Evolutionary conservation across 2,113 vertebrate species (phyloP), one percentile per base, ranked within the genome.

Genomic region (Prinia subflava): DNA sequence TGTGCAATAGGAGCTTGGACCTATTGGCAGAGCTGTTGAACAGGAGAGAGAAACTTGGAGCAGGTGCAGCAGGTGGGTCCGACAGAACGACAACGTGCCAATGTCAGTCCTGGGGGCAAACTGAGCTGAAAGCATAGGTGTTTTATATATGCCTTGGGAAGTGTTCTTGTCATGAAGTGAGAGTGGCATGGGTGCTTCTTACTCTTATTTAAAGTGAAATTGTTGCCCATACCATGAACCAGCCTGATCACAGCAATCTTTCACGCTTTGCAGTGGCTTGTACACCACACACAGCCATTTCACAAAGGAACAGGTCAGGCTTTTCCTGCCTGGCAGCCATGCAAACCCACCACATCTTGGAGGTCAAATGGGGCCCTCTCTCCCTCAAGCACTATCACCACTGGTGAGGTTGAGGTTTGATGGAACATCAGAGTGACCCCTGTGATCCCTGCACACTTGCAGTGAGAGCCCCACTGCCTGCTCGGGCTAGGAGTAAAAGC

Each of bases 361-460:
- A 64, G 21, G 13, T 52, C 42, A 76, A 47, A 85, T 0, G 0
- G 11, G 6, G 6, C 23, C 21, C 7, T 74, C 92, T 2, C 11
- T 78, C 3, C 24, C 20, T 9, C 2, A 2, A 11, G 13, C 13
- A 68, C 15, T 10, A 21, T n/a, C 9, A 25, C 15, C 7, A 5
- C 4, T 2, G 3, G 10, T 1, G 7, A 18, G 2, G 9, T 0
- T 9, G 23, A 70, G 18, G 7, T 67, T 63, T 39, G 41, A 22
- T 65, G 14, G 5, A 46, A 15, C 13, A 37, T 12, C 0, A 5
- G 13, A 35, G 7, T 18, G 82, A 52, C 0, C 1, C 6, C 46
- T 30, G 8, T 44, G 21, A 13, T 89, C 13, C 25, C 17, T 42
- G 15, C 13, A 14, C 1, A 1, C 33, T 28, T 55, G 11, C 15